phyloP scores from a whole-genome alignment of 2,888 invertebrate genomes.

The Autographa pulchrina region DNA sequence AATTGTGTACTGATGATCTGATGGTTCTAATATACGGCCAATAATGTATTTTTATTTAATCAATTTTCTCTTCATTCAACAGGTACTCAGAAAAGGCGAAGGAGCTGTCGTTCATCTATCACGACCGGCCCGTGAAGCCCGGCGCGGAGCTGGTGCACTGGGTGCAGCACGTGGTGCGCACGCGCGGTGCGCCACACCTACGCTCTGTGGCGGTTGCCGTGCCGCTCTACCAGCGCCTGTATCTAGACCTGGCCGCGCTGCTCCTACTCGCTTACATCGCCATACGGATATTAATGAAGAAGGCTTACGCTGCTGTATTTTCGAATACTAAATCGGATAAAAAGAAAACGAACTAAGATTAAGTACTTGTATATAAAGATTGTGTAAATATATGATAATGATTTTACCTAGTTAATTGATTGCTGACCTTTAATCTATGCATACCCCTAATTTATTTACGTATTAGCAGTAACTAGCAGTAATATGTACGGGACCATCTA shows the following conservation, averaged over 20 bases:
- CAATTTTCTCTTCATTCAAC: neutral
- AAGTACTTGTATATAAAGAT: neutral
- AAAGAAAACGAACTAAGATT: neutral
- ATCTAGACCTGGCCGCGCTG: constrained; percentile 52
- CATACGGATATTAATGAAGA: constrained; percentile 18
- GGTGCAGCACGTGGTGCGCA: constrained; percentile 90
- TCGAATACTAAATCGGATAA: constrained; percentile 7
- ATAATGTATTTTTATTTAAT: too few species aligned
- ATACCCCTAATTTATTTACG: too few species aligned
- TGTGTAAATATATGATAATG: too few species aligned
- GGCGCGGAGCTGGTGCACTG: constrained; percentile 90
- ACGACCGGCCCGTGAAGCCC: constrained; percentile 84
- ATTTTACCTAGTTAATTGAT: too few species aligned
- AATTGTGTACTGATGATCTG: too few species aligned
- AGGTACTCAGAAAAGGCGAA: constrained; percentile 60
- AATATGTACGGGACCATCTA: too few species aligned
- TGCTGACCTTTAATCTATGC: too few species aligned
- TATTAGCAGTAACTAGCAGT: too few species aligned
- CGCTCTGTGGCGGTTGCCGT: constrained; percentile 57
- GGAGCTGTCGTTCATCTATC: constrained; percentile 56
- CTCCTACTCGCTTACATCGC: constrained; percentile 16
- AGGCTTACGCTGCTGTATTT: constrained; percentile 12
- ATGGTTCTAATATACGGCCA: too few species aligned
- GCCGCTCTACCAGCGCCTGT: constrained; percentile 67
- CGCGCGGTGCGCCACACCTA: constrained; percentile 86